Evolutionary conservation across 2,888 invertebrate species (phyloP), one percentile per base, ranked within the genome.

Genomic region (Isotomurus palustris): DNA sequence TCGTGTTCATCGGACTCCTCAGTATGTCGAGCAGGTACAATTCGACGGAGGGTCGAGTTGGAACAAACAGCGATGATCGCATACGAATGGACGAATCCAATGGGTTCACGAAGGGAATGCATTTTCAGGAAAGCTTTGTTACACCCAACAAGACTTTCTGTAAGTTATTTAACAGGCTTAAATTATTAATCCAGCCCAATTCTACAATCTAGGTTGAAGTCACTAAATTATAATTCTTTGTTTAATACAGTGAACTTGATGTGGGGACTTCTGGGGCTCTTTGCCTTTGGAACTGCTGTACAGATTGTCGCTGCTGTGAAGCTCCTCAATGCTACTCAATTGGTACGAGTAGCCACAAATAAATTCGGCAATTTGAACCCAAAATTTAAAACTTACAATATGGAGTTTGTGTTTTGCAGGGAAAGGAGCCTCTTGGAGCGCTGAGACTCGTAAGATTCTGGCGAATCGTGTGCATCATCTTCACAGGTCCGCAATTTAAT

Each of bases 261-360:
- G 52, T 61, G 61, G 61, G 27, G 51, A 4, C 3, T 61, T 25
- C 50, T 50, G 14, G 43, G 41, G 17, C 28, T 58, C 25, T 43
- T 51, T 12, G 48, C 35, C 43, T 52, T 57, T 17, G 38, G 53
- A 21, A 57, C 61, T 19, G 52, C 51, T 41, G 43, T 60, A 17
- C 60, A 60, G 45, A 58, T 60, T 14, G 27, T 58, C 27, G 63
- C 63, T n/a, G 57, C 63, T 19, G 44, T 60, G 8, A 57, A 57
- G 43, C 29, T 64, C 14, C 52, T 60, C 28, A 64, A 64, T 51
- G 60, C 63, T 25, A 60, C 60, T 17, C 59, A 64, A 53, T 49
- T 60, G 44, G 63, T 63, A 56, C 25, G n/a, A 3, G 21, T 35
- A 4, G 6, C 5, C 3, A 22, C 21, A 22, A 10, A 43, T 40